These are phyloP conservation scores for Malthinus seriepunctatus DNA, from an alignment of 2,888 invertebrate species.

Conservation along the genomic window DNA sequence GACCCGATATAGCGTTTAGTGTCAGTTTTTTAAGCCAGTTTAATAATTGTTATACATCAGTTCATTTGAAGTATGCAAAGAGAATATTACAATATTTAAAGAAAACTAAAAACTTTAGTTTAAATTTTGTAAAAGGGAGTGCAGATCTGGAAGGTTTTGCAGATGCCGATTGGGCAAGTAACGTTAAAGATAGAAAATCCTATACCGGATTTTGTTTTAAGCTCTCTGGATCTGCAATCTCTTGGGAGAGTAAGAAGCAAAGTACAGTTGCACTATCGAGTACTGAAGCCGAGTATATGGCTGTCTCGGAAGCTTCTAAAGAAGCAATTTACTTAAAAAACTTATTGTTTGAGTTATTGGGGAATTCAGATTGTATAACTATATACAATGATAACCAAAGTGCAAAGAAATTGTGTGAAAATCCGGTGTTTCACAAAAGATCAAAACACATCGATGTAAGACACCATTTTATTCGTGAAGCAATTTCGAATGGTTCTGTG, in stretches of 20 bases:
- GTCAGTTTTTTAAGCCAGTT: slow-evolving; percentile 9
- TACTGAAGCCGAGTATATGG: slow-evolving; percentile 1
- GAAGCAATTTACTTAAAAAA: slow-evolving; percentile 31
- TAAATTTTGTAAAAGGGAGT: slow-evolving; percentile 25
- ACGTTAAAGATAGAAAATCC: slow-evolving; percentile 46
- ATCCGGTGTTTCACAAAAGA: slow-evolving; percentile 16
- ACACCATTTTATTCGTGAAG: too few species aligned
- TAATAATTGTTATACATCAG: slow-evolving; percentile 10
- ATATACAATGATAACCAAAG: slow-evolving; percentile 23
- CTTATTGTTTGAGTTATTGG: slow-evolving; percentile 12
- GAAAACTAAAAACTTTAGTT: slow-evolving; percentile 29
- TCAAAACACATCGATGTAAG: neutral
- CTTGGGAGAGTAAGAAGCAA: slow-evolving; percentile 32
- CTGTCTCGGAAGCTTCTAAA: slow-evolving; percentile 36
- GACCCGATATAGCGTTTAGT: neutral
- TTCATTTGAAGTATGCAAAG: neutral
- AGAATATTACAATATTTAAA: slow-evolving; percentile 20
- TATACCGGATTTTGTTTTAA: slow-evolving; percentile 41
- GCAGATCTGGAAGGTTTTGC: slow-evolving; percentile 30
- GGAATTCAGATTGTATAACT: neutral
- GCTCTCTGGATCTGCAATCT: slow-evolving; percentile 36
- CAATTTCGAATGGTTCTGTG: neutral
- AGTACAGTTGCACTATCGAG: too few species aligned
- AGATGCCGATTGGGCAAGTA: slow-evolving; percentile 38
- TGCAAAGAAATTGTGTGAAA: slow-evolving; percentile 15